Evolutionary conservation across 2,797 vertebrate species (phyloP), one percentile per base, ranked within the genome.

Genomic region (Etheostoma perlongum): DNA sequence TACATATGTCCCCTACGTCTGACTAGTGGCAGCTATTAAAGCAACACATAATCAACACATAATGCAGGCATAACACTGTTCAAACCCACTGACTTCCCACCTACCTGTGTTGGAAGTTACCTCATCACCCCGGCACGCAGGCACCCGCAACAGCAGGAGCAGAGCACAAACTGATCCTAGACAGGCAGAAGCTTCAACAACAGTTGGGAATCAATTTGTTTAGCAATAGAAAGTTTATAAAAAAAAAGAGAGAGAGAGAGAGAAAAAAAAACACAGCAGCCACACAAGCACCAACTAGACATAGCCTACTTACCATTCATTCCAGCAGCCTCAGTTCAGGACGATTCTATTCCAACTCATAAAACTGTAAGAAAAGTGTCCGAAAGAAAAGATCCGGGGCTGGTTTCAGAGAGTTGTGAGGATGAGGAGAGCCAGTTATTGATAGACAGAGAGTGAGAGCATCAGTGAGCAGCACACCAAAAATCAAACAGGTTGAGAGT

Each of bases 301-400:
- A 5, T 47, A 30, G 30, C 30, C 30, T 30, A 89, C 91, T 91
- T 13, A 94, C 93, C 79, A 91, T 82, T 93, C 93, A 94, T 93
- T 13, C 68, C 86, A 86, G 83, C 85, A 86, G 79, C 65, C 42
- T 69, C 72, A 47, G 72, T 40, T 87, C 76, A 85, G 68, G 64
- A 73, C n/a, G 54, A 49, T 62, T 19, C 68, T 79, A 87, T 87
- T 75, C 82, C 82, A 83, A 76, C 58, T 12, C 71, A 62, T 6
- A 15, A 12, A 59, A 63, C 25, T 42, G 27, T 1, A 19, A 48
- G 27, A 46, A 61, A 61, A 65, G 85, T 46, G 60, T 6, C 36
- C 10, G 36, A 40, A 40, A 40, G 36, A 40, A 40, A 5, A 14
- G 18, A 67, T 73, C 71, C 75, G 44, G 4, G 21, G 27, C 7